Base-by-base conservation (phyloP, 2,888 invertebrate genomes). In the Drosophila macrospina region DNA sequence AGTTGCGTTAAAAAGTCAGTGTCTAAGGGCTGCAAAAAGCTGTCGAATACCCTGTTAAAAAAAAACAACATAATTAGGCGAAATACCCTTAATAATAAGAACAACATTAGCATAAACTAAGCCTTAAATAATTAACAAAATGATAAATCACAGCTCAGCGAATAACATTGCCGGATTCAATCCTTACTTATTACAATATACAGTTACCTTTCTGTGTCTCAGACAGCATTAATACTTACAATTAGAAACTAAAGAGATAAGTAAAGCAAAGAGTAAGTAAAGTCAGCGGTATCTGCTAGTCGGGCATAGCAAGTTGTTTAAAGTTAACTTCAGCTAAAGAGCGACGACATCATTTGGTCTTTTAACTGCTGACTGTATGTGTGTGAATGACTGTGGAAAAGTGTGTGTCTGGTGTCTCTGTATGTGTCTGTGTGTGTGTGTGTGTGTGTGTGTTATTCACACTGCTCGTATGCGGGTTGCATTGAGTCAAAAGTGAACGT, bases 381-480 rank as follows among this genome's bases (percentile, higher is more conserved):
- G n/a, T 41, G 39, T 20, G 39, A 20, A 30, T 13, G 5, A 30
- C 11, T 30, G 28, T 37, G n/a, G n/a, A 3, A 24, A 10, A 5
- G n/a, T 42, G 6, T 0, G 32, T 32, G 6, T 42, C 36, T 48
- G 0, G 32, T 32, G 6, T 42, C 36, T 48, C 20, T 30, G n/a
- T 44, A 10, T 30, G 13, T 10, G 30, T 10, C 13, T 30, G 13
- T 7, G 30, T 13, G 20, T 20, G 34, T 37, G 34, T 15, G 8
- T 59, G 4, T 11, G 6, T 36, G 28, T 32, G 41, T 39, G 47
- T 39, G 45, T 50, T 59, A 36, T 30, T 42, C 44, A 7, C 44
- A 76, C 65, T 60, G 66, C 62, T 56, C 51, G 56, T 74, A 74
- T 76, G 78, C 78, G 76, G 78, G 69, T 39, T 76, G 74, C 76